Conservation (phyloP, 2,113 vertebrate species). For the Neogobius melanostomus region DNA sequence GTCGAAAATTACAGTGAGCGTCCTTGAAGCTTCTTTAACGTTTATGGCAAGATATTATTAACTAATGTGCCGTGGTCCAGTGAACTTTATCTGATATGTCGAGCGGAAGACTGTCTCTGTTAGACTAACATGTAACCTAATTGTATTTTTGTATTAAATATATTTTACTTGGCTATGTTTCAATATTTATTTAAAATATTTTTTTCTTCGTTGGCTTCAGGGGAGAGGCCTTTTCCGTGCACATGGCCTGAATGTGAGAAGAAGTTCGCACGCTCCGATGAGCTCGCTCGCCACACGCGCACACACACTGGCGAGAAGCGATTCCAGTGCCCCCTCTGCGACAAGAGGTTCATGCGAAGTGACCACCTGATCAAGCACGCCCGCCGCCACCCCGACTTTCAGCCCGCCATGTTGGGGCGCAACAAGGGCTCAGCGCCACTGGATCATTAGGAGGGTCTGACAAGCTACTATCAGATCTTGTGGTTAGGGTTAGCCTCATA, state of each 20-base stretch:
- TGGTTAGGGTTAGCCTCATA: constrained; percentile 35
- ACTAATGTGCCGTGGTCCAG: no score
- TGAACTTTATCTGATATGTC: no score
- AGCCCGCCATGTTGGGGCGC: constrained; percentile 76
- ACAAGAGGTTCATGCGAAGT: constrained; percentile 82
- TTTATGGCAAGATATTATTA: no score
- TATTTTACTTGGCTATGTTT: no score
- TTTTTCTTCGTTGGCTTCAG: constrained; percentile 45
- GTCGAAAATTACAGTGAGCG: constrained; percentile 59
- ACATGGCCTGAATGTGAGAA: constrained; percentile 78
- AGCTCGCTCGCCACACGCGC: constrained; percentile 80
- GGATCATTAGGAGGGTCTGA: constrained; percentile 36
- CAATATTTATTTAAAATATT: neutral
- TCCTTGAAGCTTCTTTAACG: constrained; percentile 17
- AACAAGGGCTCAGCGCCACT: constrained; percentile 48
- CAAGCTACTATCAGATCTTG: constrained; percentile 61
- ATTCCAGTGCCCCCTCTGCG: constrained; percentile 79
- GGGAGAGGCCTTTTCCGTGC: constrained; percentile 80
- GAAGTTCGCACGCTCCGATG: constrained; percentile 81
- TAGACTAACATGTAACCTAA: neutral
- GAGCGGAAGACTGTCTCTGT: no score
- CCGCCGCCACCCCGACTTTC: constrained; percentile 78
- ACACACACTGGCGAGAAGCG: constrained; percentile 81
- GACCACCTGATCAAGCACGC: constrained; percentile 83
- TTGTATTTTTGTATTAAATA: no score